These are phyloP conservation scores for human DNA, from an alignment of 2,113 vertebrate genomes.

Conservation along the genomic window GRCh38 chr3:45751001-45751500, in stretches of 20 bases:
- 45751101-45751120: not conserved
- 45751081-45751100: not conserved
- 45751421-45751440: no score
- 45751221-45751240: not conserved
- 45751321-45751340: not conserved
- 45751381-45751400: not conserved
- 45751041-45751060: no score
- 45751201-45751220: no score
- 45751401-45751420: no score
- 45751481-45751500: not conserved
- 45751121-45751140: not conserved
- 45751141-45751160: not conserved
- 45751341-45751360: not conserved
- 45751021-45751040: no score
- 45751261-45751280: not conserved
- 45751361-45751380: not conserved
- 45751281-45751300: not conserved
- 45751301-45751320: not conserved
- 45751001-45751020: no score
- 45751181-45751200: not conserved
- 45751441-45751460: not conserved
- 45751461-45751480: not conserved
- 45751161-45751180: not conserved
- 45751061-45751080: no score
- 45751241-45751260: not conserved